A percentile compares a stretch with the other conserved stretches of the same genome.
These are phyloP conservation scores for Cherax quadricarinatus DNA, from an alignment of 1,140 invertebrate genomes.

Conservation along the genomic window DNA sequence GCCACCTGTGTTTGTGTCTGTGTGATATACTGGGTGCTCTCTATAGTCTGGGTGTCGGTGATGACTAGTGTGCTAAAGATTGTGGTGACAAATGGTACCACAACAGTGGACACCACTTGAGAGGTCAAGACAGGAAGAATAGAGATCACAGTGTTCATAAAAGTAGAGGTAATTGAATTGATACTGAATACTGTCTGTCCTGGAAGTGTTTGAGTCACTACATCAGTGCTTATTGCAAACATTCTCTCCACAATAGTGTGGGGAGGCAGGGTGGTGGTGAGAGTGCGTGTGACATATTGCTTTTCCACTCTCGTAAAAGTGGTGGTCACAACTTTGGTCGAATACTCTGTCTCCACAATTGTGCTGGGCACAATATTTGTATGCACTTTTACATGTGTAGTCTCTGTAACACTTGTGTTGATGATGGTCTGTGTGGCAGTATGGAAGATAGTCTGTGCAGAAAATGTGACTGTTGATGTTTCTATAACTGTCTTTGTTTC, in stretches of 20 bases:
- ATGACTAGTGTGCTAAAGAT: constrained; percentile 50
- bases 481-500: constrained; percentile 42
- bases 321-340: constrained; percentile 45
- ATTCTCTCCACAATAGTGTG: constrained; percentile 51
- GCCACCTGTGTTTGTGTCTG: constrained; percentile 42
- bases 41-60: constrained; percentile 33
- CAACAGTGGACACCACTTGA: constrained; percentile 55
- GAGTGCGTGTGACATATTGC: constrained; percentile 55
- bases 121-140: constrained; percentile 43
- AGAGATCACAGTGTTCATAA: constrained; percentile 46
- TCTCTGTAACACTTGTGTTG: constrained; percentile 41
- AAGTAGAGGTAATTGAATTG: constrained; percentile 52
- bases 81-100: constrained; percentile 63
- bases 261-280: constrained; percentile 47
- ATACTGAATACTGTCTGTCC: constrained; percentile 54
- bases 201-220: constrained; percentile 60
- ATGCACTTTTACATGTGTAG: constrained; percentile 5
- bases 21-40: constrained; percentile 26
- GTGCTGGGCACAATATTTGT: constrained; percentile 32
- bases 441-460: constrained; percentile 50
- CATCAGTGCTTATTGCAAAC: constrained; percentile 30
- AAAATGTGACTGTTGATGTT: constrained; percentile 31
- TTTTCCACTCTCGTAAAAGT: constrained; percentile 43
- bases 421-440: constrained; percentile 43
- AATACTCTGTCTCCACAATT: constrained; percentile 36